Conservation (phyloP, 2,797 vertebrate species). For the Poliocrania exsul region DNA sequence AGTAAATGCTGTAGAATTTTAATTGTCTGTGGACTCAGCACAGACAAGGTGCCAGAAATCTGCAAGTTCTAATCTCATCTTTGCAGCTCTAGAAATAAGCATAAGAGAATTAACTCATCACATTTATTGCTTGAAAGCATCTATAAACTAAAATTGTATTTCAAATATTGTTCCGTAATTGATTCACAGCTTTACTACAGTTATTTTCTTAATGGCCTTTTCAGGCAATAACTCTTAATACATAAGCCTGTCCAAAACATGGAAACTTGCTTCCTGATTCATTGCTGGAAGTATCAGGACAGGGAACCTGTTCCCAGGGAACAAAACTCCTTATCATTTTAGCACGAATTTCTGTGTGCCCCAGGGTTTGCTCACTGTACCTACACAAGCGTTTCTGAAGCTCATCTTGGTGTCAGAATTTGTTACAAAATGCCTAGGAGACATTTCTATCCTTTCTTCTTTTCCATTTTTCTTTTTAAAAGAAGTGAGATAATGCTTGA, state of each 20-base stretch:
- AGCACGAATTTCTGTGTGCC: not conserved
- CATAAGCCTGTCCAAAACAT: conserved; percentile 9
- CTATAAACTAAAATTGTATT: conserved; percentile 69
- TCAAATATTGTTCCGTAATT: conserved; percentile 54
- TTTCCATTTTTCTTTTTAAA: not conserved
- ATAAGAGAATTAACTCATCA: conserved; percentile 71
- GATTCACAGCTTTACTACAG: conserved; percentile 57
- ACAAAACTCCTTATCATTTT: not conserved
- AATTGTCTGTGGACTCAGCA: conserved; percentile 28
- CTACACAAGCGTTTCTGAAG: not conserved
- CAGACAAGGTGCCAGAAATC: conserved; percentile 31
- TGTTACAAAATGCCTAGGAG: not conserved
- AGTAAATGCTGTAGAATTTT: not conserved
- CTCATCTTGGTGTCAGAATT: conserved; percentile 24
- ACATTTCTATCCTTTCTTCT: not conserved
- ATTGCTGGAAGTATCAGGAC: not conserved
- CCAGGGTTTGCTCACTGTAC: not conserved
- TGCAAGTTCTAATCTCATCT: conserved; percentile 49
- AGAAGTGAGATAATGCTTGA: conserved; percentile 35
- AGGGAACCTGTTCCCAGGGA: not conserved
- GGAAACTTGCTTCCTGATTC: conserved; percentile 9
- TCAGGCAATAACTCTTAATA: conserved; percentile 37
- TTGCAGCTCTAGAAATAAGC: conserved; percentile 66
- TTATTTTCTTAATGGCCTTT: conserved; percentile 64
- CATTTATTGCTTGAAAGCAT: conserved; percentile 71